Evolutionary conservation across 2,113 vertebrate species (phyloP).

Genomic region (Emydocephalus ijimae): DNA sequence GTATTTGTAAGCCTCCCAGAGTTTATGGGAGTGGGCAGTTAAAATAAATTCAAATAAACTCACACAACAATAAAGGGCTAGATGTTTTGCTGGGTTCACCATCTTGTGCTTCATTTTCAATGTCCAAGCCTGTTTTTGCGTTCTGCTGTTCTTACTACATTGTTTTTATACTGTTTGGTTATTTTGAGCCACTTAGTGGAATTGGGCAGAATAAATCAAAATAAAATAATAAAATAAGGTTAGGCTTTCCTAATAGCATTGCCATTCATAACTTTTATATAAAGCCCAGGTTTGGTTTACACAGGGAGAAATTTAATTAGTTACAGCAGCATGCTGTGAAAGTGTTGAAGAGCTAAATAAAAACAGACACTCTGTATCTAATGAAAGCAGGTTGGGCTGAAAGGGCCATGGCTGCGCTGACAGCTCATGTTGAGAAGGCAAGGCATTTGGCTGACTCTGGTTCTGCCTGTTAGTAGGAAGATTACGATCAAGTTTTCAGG

Average conservation of each 20-base stretch:
- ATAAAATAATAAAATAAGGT: neutral
- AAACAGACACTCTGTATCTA: neutral
- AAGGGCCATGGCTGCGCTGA: neutral
- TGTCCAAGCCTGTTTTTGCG: neutral
- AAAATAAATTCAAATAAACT: neutral
- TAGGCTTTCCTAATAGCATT: neutral
- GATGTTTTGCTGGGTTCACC: neutral
- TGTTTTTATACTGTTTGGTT: neutral
- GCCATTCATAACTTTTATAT: neutral
- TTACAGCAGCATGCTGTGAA: neutral
- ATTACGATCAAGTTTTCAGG: neutral
- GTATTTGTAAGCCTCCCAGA: neutral
- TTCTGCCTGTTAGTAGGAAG: fast-evolving
- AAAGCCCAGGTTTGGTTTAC: neutral
- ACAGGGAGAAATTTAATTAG: neutral
- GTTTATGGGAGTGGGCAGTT: neutral
- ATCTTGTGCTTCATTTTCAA: neutral
- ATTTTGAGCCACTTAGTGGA: neutral
- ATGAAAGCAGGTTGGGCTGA: neutral
- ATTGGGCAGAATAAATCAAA: neutral
- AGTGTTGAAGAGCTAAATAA: slow-evolving; percentile 6
- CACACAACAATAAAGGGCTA: neutral
- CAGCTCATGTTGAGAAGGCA: neutral
- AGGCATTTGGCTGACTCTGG: neutral
- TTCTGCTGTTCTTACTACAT: neutral